Base-by-base conservation (phyloP, 64 coral and sea anemone species). In the Montipora cactus region DNA sequence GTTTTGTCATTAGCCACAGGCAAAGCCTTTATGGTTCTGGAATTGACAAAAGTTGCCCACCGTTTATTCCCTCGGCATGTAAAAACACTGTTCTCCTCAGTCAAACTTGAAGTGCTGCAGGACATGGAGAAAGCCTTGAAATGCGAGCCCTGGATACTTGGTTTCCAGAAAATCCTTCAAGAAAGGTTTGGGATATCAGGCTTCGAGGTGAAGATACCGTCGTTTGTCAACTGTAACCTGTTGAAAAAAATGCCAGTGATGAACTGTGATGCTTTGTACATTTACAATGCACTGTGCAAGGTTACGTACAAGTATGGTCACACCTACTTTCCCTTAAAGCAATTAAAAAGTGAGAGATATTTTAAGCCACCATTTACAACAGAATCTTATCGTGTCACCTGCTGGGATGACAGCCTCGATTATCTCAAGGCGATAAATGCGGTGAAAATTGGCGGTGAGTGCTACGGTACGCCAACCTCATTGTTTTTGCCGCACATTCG, bases 211-310 rank as follows among this genome's bases (percentile, higher is more conserved):
- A 87, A 87, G 64, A 8, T 87, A 47, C 8, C 84, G 13, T 62
- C 84, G 22, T 75, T 87, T 75, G 45, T 87, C n/a, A 57, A 87
- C 45, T 72, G 84, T 67, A 62, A 48, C 8, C 44, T 73, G 22
- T 12, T 47, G 5, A 21, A 52, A 28, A 48, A 22, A 25, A 75
- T 75, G 66, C 66, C 84, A 47, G 64, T 55, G 2, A 25, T 87
- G 37, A 20, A 72, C 2, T 45, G 70, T n/a, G 84, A 87, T 87
- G 64, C 66, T 28, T 62, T 87, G 64, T 87, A 72, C 67, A 73
- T 87, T 87, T 87, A 87, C 84, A 72, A 87, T 87, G 84, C 84
- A 1, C 15, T 87, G 18, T 73, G 46, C n/a, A 87, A 87, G 16
- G 59, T 19, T 4, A 87, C 45, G 8, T 72, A 72, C 23, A 87